Evolutionary conservation across 2,113 vertebrate genomes (phyloP).

Genomic region (Cygnus buccinator): DNA sequence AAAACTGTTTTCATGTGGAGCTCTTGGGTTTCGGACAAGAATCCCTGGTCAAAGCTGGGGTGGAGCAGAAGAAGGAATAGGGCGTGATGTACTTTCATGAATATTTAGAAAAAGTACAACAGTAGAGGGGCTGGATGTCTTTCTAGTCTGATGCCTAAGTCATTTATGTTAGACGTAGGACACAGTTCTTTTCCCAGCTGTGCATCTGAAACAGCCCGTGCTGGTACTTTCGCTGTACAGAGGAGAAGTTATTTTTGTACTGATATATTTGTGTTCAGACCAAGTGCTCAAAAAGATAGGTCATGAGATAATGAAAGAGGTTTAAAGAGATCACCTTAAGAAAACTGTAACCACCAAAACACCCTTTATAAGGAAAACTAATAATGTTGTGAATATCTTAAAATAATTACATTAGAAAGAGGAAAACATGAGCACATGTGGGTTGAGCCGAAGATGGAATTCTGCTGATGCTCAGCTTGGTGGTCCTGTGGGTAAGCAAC

Average conservation of each 20-base stretch:
- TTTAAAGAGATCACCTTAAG: slow-evolving; percentile 12
- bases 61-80: background rate
- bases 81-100: background rate
- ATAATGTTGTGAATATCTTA: slow-evolving; percentile 49
- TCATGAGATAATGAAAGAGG: slow-evolving; percentile 15
- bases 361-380: background rate
- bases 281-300: background rate
- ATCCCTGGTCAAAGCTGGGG: background rate
- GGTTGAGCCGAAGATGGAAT: slow-evolving; percentile 39
- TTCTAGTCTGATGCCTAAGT: background rate
- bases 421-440: slow-evolving; percentile 41
- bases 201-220: background rate
- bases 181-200: background rate
- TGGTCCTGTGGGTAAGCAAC: slow-evolving; percentile 67
- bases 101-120: background rate
- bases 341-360: background rate
- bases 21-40: background rate
- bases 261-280: slow-evolving; percentile 18
- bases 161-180: background rate
- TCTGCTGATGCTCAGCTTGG: slow-evolving; percentile 60
- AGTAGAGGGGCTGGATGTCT: background rate
- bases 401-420: slow-evolving; percentile 51
- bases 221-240: background rate
- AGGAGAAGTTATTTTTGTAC: background rate
- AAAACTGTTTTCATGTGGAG: background rate